Base-by-base conservation (phyloP, 2,888 invertebrate genomes). In the Epistrophe eligans region DNA sequence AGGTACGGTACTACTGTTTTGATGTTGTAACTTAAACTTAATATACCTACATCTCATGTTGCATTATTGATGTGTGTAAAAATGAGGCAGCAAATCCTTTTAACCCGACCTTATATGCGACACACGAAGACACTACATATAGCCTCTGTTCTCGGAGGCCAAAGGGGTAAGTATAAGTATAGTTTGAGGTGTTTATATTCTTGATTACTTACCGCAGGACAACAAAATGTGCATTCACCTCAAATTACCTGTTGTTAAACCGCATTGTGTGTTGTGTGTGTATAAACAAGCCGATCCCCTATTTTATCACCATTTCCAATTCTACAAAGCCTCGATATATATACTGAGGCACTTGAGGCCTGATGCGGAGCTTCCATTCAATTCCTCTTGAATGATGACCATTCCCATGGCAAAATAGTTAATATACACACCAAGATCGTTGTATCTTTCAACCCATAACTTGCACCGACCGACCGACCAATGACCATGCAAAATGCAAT, bases 181-280 rank as follows among this genome's bases (percentile, higher is more conserved):
- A 67, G 58, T 66, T 66, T 72, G 24, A 60, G 71, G 72, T 77
- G 60, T 66, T 84, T 73, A 77, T 77, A 24, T 35, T 77, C 72
- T 77, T 77, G 84, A 80, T 80, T 73, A 73, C 72, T 50, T 58
- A 80, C 84, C 84, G 80, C 84, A 84, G 72, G 77, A 77, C 84
- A 77, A 81, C 84, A 77, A 77, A 77, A 60, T 84, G 80, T 80
- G 60, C 84, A 84, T 73, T 84, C 84, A 80, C 84, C 80, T 84
- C 80, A 72, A 84, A 80, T 71, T 66, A 80, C 84, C 72, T 81
- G 77, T 77, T 84, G 76, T 72, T 17, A 24, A 43, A 71, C 77
- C 81, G 74, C 83, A 81, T 60, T 50, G 80, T 73, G 35, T 55
- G 35, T 28, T n/a, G 4, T 6, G n/a, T 28, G 9, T 32, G 7